phyloP scores from a whole-genome alignment of 2,797 vertebrate species.

The Delichon dasypus region DNA sequence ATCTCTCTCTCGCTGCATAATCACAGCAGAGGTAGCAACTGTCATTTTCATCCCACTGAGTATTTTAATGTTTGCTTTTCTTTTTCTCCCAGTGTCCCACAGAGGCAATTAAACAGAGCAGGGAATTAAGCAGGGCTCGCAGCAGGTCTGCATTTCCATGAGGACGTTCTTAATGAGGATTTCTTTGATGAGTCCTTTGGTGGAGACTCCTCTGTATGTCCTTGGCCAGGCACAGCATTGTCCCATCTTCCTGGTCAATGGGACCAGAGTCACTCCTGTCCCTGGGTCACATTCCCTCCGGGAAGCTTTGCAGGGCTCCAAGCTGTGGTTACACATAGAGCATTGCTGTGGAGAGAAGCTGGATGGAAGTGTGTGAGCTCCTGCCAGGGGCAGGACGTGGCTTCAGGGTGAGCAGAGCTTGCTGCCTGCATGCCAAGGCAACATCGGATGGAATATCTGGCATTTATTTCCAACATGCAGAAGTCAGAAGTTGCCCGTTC shows the following conservation, averaged over 20 bases:
- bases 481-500: not conserved
- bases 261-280: not conserved
- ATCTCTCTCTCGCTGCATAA: not conserved
- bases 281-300: not conserved
- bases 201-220: not conserved
- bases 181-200: not conserved
- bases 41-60: slow-evolving; percentile 9
- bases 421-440: not conserved
- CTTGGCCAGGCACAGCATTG: not conserved
- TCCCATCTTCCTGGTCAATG: not conserved
- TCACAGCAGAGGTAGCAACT: slow-evolving; percentile 1
- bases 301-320: not conserved
- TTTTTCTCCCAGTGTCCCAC: not conserved
- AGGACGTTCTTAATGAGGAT: not conserved
- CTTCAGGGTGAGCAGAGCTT: not conserved
- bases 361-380: not conserved
- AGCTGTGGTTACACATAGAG: not conserved
- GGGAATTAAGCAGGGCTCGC: not conserved
- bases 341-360: not conserved
- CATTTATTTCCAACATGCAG: rapidly evolving
- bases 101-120: not conserved
- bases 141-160: not conserved
- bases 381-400: not conserved
- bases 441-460: not conserved
- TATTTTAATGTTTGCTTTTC: slow-evolving; percentile 35